A percentile compares a stretch with the other conserved stretches of the same genome.
Conservation (phyloP, 2,888 invertebrate genomes). For the Poecilobothrus nobilitatus region DNA sequence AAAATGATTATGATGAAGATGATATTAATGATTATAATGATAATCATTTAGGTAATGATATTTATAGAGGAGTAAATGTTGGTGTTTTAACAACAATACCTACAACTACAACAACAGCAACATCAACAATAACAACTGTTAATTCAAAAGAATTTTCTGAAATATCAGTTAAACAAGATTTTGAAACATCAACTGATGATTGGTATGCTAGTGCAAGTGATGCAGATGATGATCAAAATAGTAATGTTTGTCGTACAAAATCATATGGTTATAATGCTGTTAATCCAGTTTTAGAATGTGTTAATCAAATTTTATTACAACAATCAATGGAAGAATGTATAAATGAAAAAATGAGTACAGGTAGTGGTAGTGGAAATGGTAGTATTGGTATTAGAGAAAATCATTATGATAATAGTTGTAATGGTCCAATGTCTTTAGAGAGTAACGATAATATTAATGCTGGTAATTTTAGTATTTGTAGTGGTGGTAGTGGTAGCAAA, state of each 20-base stretch:
- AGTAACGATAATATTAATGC: slow-evolving; percentile 23
- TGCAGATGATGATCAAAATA: slow-evolving; percentile 52
- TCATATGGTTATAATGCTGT: slow-evolving; percentile 50
- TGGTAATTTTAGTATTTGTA: slow-evolving; percentile 29
- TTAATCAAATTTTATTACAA: slow-evolving; percentile 71
- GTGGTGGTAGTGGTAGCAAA: slow-evolving; percentile 23
- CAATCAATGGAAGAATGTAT: slow-evolving; percentile 54
- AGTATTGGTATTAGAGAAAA: slow-evolving; percentile 15
- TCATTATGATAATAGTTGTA: not conserved
- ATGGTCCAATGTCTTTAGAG: slow-evolving; percentile 24
- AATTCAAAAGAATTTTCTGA: slow-evolving; percentile 37
- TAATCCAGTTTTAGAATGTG: slow-evolving; percentile 77
- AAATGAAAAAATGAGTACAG: slow-evolving; percentile 23
- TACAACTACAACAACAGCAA: not conserved
- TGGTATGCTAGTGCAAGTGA: slow-evolving; percentile 76
- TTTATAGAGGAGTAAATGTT: not conserved
- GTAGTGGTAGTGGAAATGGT: not conserved
- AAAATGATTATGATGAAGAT: slow-evolving; percentile 21
- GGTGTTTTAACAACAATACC: not conserved
- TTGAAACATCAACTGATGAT: slow-evolving; percentile 50
- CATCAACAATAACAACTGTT: slow-evolving; percentile 15
- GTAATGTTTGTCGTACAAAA: slow-evolving; percentile 28
- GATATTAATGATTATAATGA: too few species aligned
- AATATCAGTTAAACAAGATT: slow-evolving; percentile 39
- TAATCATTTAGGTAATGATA: slow-evolving; percentile 12